Conservation (phyloP, 2,797 vertebrate species). For the Siniperca undulata region DNA sequence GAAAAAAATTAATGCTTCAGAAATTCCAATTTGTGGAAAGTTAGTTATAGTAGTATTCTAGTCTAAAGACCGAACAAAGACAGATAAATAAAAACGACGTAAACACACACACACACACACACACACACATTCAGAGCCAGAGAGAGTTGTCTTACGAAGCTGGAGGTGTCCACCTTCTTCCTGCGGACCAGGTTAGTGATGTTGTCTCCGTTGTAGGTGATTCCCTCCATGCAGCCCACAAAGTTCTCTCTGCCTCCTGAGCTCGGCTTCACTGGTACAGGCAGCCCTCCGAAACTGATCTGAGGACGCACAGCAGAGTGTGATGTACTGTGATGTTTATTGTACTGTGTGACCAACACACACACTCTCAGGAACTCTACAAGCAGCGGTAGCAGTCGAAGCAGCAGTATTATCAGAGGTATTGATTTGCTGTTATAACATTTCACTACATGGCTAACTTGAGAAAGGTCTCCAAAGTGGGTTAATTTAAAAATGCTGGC, state of each 20-base stretch:
- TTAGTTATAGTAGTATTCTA: too few relatives aligned
- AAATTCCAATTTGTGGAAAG: too few relatives aligned
- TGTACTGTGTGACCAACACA: neutral
- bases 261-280: conserved; percentile 86
- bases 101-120: neutral
- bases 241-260: conserved; percentile 89
- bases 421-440: too few relatives aligned
- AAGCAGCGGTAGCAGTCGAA: too few relatives aligned
- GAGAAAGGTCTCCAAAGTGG: too few relatives aligned
- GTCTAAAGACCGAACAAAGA: neutral
- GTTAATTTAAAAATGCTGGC: too few relatives aligned
- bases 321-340: too few relatives aligned
- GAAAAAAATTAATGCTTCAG: too few relatives aligned
- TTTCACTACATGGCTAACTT: too few relatives aligned
- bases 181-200: conserved; percentile 94
- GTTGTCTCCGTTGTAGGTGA: conserved; percentile 96
- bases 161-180: conserved; percentile 93
- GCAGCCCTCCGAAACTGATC: conserved; percentile 95
- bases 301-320: conserved; percentile 66
- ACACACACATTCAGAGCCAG: neutral
- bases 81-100: neutral
- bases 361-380: neutral
- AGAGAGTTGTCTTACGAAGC: conserved; percentile 88
- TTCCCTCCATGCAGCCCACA: conserved; percentile 96
- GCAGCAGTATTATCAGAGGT: too few relatives aligned